Evolutionary conservation across 2,888 invertebrate genomes (phyloP).

Genomic region (Spialia ferax): DNA sequence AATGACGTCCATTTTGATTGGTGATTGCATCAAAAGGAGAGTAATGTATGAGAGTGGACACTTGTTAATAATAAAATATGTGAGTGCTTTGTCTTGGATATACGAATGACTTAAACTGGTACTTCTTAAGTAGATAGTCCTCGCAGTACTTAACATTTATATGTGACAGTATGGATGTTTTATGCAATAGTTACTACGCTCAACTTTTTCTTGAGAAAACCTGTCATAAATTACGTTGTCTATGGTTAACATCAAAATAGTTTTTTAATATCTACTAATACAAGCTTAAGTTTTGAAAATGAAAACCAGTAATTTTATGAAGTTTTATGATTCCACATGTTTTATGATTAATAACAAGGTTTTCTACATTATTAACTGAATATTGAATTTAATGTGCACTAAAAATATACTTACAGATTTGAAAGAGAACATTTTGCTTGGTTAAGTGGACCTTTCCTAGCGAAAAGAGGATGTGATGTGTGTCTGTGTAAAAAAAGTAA

Average conservation of each 20-base stretch:
- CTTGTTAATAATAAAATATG: constrained; percentile 31
- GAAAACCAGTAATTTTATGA: no score
- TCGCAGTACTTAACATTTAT: constrained; percentile 35
- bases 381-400: background rate
- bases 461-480: constrained; percentile 77
- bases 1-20: constrained; percentile 76
- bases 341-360: no score
- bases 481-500: constrained; percentile 65
- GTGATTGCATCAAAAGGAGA: constrained; percentile 59
- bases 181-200: background rate
- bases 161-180: constrained; percentile 29
- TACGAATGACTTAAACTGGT: constrained; percentile 20
- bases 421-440: constrained; percentile 81
- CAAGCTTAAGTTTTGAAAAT: no score
- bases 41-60: constrained; percentile 53
- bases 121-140: constrained; percentile 36
- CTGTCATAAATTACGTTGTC: no score
- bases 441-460: constrained; percentile 75
- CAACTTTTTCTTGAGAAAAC: no score
- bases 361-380: no score
- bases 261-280: no score
- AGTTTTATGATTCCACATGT: no score
- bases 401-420: constrained; percentile 74
- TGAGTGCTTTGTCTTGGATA: constrained; percentile 19
- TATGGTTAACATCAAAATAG: no score